phyloP scores from a whole-genome alignment of 2,113 vertebrate species.

The Eulemur rufifrons region DNA sequence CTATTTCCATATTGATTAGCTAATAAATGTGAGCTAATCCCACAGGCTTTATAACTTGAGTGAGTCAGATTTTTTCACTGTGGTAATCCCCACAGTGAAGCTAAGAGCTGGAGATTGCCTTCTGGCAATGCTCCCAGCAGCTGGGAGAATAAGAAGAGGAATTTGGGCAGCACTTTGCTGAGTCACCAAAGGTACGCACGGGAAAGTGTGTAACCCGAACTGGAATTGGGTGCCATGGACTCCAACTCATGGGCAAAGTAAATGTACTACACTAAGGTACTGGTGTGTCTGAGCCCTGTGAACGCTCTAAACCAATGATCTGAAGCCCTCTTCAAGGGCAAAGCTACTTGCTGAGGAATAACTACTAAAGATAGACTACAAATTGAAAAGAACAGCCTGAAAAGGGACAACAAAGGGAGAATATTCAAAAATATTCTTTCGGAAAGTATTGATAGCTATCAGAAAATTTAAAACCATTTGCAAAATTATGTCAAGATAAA shows the following conservation, averaged over 20 bases:
- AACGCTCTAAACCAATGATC: background rate
- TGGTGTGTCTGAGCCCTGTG: no score
- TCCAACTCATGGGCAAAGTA: background rate
- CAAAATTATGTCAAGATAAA: background rate
- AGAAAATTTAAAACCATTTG: background rate
- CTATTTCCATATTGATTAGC: background rate
- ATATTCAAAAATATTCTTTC: background rate
- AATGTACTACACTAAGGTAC: fast-evolving
- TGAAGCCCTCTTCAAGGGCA: background rate
- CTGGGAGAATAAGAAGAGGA: background rate
- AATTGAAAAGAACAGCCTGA: background rate
- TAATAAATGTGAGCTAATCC: background rate
- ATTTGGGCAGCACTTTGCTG: background rate
- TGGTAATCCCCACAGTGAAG: background rate
- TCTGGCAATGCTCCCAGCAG: background rate
- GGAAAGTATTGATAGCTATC: background rate
- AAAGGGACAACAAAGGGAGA: background rate
- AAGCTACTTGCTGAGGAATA: background rate
- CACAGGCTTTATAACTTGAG: background rate
- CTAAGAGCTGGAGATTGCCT: background rate
- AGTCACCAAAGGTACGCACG: background rate
- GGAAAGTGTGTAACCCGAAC: background rate
- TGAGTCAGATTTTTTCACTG: background rate
- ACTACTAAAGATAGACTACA: background rate
- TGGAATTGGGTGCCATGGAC: fast-evolving